Percentiles rank a stretch among this genome's conserved stretches.
These are phyloP conservation scores for Carettochelys insculpta DNA, from an alignment of 2,113 vertebrate genomes.

Conservation along the genomic window DNA sequence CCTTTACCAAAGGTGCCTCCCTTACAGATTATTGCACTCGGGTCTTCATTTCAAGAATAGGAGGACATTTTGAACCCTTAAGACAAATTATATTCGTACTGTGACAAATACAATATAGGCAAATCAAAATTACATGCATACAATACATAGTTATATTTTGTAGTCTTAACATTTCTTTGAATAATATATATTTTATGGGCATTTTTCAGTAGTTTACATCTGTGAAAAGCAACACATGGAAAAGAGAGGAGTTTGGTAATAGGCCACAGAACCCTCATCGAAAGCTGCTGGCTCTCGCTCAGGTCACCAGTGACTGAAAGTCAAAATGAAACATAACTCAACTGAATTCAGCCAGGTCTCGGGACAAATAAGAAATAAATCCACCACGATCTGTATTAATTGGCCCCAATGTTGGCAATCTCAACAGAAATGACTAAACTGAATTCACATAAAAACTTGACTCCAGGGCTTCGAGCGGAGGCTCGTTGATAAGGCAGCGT, in stretches of 20 bases:
- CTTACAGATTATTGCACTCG: neutral
- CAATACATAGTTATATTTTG: neutral
- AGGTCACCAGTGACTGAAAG: neutral
- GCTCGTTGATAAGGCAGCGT: neutral
- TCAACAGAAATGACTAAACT: neutral
- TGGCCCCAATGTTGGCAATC: neutral
- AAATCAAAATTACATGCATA: neutral
- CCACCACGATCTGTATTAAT: neutral
- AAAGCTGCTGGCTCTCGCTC: neutral
- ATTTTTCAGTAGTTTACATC: neutral
- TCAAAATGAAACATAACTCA: neutral
- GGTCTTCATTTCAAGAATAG: neutral
- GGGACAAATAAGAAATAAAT: neutral
- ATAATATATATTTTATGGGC: fast-evolving
- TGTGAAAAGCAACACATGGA: neutral
- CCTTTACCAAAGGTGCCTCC: neutral
- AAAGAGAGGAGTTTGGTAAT: fast-evolving
- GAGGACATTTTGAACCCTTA: neutral
- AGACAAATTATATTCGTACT: neutral
- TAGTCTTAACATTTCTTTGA: neutral
- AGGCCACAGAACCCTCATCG: neutral
- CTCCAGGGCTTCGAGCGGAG: neutral
- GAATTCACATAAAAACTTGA: neutral
- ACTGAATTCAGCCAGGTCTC: neutral
- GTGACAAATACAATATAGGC: neutral